phyloP scores from a whole-genome alignment of 2,797 vertebrate genomes.

The Avahi laniger region DNA sequence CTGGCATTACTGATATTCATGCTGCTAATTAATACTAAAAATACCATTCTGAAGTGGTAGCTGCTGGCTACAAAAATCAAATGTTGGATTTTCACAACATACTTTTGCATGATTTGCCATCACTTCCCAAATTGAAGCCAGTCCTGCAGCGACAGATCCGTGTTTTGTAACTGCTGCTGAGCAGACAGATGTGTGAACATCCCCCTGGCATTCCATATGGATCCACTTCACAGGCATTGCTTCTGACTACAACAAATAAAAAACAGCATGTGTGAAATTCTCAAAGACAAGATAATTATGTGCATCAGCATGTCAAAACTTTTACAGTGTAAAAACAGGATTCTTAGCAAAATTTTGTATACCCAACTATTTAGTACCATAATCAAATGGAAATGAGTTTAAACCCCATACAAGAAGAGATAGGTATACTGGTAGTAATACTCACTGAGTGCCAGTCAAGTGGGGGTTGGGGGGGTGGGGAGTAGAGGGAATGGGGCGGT shows the following conservation, averaged over 20 bases:
- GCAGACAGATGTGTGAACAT: constrained; percentile 95
- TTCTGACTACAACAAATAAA: constrained; percentile 88
- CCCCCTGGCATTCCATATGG: constrained; percentile 91
- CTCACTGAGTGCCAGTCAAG: no score
- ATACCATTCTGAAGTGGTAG: background rate
- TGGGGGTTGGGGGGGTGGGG: no score
- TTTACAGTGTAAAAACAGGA: background rate
- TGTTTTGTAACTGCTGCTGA: constrained; percentile 96
- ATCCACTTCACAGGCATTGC: constrained; percentile 94
- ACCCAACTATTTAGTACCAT: background rate
- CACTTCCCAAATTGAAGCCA: constrained; percentile 92
- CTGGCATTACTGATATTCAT: background rate
- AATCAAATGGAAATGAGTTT: background rate
- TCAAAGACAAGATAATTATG: constrained; percentile 13
- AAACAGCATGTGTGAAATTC: constrained; percentile 72
- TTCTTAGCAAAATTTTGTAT: background rate
- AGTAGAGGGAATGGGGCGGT: no score
- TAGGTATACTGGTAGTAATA: no score
- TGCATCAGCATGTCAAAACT: constrained; percentile 7
- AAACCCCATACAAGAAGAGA: background rate
- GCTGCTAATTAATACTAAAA: constrained; percentile 47
- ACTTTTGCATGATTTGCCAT: constrained; percentile 98
- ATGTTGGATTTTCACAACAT: constrained; percentile 82
- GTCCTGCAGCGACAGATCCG: constrained; percentile 95
- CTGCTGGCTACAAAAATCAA: constrained; percentile 24